Evolutionary conservation across 2,113 vertebrate genomes (phyloP), one percentile per base, ranked within the genome.

Genomic region (Triplophysa tibetana): DNA sequence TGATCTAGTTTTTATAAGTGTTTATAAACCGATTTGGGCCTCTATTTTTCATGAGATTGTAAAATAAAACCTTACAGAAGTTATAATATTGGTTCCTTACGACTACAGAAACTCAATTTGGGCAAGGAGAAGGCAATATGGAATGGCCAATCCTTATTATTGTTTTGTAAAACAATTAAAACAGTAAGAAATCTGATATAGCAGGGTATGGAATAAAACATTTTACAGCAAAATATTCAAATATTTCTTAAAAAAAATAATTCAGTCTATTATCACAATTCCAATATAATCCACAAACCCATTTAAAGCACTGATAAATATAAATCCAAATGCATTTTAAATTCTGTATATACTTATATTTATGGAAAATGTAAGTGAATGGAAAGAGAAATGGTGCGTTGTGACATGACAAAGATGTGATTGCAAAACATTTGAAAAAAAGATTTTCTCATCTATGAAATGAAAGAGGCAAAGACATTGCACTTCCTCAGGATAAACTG

Each of bases 251-350:
- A 70, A 86, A 86, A 76, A 85, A 77, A 70, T 33, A 72, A 72
- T 66, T 81, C 77, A 82, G 82, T 85, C 77, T 75, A 82, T 77
- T 80, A 78, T 70, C 69, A 77, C 41, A 75, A 88, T 89, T 87
- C 84, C 77, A 79, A 89, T 83, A 91, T 86, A 91, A 90, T 82
- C 84, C 90, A 89, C 85, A 87, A 82, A 85, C 83, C 81, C 82
- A 89, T 78, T 84, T 88, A 89, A 91, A 88, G 87, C 88, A 90
- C 88, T 90, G 91, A 92, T 92, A 91, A 92, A 92, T 92, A 91
- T 91, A 82, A 76, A 89, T 90, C 84, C 86, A 88, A 70, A 86
- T 78, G 80, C 81, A 75, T 82, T 87, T 91, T 83, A 78, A 62
- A 84, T 85, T 83, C 50, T 83, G 76, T 87, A 91, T 91, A 91